These are phyloP conservation scores for Diglossa cyanea DNA, from an alignment of 2,797 vertebrate genomes.

Conservation along the genomic window DNA sequence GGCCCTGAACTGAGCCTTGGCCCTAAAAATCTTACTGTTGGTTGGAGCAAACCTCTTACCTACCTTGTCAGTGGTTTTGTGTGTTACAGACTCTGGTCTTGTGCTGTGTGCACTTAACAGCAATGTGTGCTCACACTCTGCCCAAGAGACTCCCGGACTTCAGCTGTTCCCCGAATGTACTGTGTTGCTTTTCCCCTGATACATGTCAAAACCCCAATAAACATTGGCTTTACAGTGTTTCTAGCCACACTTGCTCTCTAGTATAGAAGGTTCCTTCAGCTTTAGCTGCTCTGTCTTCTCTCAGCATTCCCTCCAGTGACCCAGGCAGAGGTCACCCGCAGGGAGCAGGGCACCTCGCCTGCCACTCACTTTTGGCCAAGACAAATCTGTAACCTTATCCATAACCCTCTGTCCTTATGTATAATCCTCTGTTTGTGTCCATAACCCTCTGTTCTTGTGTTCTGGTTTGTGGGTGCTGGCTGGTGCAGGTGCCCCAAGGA, in stretches of 20 bases:
- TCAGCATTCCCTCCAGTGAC: not conserved
- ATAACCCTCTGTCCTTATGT: not conserved
- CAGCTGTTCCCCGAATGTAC: accelerated
- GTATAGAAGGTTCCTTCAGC: not conserved
- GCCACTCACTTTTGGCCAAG: not conserved
- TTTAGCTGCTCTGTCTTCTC: not conserved
- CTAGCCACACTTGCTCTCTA: not conserved
- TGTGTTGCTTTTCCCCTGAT: not conserved
- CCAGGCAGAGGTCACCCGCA: not conserved
- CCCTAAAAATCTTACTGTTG: not conserved
- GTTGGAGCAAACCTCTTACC: not conserved
- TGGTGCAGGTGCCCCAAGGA: not conserved
- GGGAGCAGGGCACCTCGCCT: not conserved
- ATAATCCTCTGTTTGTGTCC: not conserved
- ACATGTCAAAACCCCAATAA: not conserved
- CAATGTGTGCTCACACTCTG: not conserved
- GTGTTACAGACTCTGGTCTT: not conserved
- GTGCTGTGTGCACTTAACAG: not conserved
- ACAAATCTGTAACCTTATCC: not conserved
- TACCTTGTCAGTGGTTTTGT: not conserved
- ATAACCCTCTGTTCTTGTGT: not conserved
- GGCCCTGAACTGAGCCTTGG: not conserved
- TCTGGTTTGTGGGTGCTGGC: not conserved
- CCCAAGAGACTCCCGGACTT: not conserved
- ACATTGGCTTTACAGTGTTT: not conserved